Conservation (phyloP, 2,113 vertebrate species). For the Crotalus viridis region DNA sequence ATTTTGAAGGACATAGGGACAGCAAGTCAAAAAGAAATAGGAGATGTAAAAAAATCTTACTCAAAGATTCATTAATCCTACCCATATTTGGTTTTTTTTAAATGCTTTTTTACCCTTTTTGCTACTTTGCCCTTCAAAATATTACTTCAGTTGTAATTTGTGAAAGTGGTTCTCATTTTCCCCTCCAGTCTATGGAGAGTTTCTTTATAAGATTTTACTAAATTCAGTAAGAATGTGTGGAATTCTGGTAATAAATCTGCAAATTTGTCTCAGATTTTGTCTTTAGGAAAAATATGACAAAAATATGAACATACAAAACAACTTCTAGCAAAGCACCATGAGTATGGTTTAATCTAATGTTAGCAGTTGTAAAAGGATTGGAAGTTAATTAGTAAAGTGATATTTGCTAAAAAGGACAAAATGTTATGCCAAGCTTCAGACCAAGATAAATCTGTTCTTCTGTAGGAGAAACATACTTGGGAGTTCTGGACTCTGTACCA, state of each 20-base stretch:
- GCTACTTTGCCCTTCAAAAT: neutral
- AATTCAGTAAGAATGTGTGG: neutral
- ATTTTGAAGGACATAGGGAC: conserved; percentile 7
- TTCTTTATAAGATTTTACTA: neutral
- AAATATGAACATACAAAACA: neutral
- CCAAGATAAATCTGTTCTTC: neutral
- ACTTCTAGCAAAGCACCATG: neutral
- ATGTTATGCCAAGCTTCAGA: neutral
- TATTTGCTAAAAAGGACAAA: neutral
- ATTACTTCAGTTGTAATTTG: neutral
- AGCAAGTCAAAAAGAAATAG: neutral
- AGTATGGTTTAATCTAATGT: neutral
- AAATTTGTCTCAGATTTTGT: neutral
- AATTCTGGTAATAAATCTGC: neutral
- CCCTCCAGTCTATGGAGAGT: neutral
- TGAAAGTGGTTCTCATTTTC: neutral
- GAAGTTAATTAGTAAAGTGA: neutral
- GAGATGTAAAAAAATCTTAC: neutral
- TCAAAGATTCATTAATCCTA: neutral
- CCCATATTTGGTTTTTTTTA: neutral
- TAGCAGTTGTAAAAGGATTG: neutral
- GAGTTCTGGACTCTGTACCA: neutral
- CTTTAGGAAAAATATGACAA: neutral
- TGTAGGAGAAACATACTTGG: neutral
- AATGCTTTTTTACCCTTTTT: neutral